These are phyloP conservation scores for Bothrops jararaca DNA, from an alignment of 2,113 vertebrate species.

Conservation along the genomic window DNA sequence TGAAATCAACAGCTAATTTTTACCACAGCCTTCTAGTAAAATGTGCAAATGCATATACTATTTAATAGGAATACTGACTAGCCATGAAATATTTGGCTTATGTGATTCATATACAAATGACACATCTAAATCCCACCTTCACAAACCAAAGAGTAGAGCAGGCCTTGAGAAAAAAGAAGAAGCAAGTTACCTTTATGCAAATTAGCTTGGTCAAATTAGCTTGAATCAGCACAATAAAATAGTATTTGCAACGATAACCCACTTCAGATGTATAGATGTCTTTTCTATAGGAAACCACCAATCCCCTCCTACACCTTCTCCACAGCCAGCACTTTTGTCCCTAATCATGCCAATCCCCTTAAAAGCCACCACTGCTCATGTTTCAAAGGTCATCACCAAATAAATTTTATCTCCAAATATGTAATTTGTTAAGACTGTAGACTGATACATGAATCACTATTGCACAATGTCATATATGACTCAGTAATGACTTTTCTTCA, in stretches of 20 bases:
- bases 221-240: background rate
- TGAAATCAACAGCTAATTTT: background rate
- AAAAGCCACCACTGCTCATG: background rate
- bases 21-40: background rate
- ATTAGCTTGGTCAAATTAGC: background rate
- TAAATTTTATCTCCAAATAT: background rate
- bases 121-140: background rate
- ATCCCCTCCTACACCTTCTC: background rate
- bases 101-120: background rate
- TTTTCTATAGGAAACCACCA: background rate
- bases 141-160: background rate
- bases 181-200: background rate
- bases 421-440: background rate
- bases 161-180: background rate
- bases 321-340: background rate
- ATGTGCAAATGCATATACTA: background rate
- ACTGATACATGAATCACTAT: background rate
- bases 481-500: slow-evolving; percentile 29
- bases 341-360: background rate
- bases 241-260: background rate
- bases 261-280: background rate
- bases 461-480: slow-evolving; percentile 1
- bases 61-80: background rate
- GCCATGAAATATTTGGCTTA: background rate
- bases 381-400: background rate